A percentile compares a stretch with the other conserved stretches of the same genome.
These are phyloP conservation scores for Troides aeacus DNA, from an alignment of 2,888 invertebrate species.

Conservation along the genomic window DNA sequence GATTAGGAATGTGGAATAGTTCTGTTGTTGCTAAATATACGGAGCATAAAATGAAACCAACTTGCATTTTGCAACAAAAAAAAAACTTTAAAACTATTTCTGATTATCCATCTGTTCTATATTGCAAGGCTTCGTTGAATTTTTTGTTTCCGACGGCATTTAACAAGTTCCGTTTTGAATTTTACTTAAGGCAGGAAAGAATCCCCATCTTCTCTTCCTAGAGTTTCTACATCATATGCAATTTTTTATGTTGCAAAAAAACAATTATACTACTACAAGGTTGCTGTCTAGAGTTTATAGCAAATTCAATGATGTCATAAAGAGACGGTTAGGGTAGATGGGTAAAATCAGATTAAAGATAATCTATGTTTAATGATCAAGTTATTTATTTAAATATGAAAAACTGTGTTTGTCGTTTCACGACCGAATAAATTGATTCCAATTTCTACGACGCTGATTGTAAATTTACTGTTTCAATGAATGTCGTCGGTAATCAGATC, in stretches of 20 bases:
- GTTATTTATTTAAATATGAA: neutral
- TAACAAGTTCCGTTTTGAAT: slow-evolving; percentile 11
- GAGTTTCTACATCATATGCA: slow-evolving; percentile 18
- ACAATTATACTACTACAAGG: neutral
- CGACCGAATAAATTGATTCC: neutral
- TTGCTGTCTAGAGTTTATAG: neutral
- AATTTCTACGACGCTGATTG: neutral
- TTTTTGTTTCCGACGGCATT: slow-evolving; percentile 26
- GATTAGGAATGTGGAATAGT: neutral
- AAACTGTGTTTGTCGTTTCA: neutral
- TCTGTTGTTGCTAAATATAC: neutral
- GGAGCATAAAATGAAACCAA: neutral
- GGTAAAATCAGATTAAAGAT: too few relatives aligned
- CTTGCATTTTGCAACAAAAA: neutral
- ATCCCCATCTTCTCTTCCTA: slow-evolving; percentile 18
- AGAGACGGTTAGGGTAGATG: too few relatives aligned
- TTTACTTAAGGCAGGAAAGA: slow-evolving; percentile 24
- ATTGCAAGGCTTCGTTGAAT: slow-evolving; percentile 23
- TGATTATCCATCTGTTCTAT: slow-evolving; percentile 12
- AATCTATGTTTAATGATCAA: too few relatives aligned
- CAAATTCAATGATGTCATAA: neutral
- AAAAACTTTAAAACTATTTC: neutral
- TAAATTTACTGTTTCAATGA: neutral
- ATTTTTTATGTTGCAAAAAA: slow-evolving; percentile 7
- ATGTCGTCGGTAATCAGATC: neutral